Conservation (phyloP, 2,113 vertebrate species). For the Lipotes vexillifer region DNA sequence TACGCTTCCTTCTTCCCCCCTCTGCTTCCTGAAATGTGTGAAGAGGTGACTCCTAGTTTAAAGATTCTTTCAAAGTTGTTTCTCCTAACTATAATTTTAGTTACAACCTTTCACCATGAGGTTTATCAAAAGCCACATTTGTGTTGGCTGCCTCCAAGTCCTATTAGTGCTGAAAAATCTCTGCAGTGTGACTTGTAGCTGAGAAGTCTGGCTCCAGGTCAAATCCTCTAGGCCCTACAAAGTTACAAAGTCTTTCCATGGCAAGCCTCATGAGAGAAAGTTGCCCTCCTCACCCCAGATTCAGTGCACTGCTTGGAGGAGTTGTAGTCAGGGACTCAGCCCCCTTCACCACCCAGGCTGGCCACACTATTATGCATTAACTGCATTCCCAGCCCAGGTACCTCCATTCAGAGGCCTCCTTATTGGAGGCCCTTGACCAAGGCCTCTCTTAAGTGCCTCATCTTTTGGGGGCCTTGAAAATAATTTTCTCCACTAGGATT, state of each 20-base stretch:
- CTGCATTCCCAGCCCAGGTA: background rate
- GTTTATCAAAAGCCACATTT: background rate
- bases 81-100: background rate
- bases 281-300: background rate
- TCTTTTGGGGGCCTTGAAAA: background rate
- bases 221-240: background rate
- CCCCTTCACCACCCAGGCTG: background rate
- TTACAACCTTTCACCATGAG: background rate
- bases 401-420: background rate
- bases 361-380: accelerated
- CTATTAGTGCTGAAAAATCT: background rate
- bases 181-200: background rate
- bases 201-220: background rate
- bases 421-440: background rate
- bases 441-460: background rate
- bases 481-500: background rate
- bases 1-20: background rate
- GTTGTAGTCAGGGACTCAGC: background rate
- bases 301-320: background rate
- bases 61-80: background rate
- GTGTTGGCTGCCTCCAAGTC: background rate
- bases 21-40: background rate
- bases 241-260: background rate
- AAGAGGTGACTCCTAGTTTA: background rate
- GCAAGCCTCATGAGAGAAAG: too few relatives aligned